Base-by-base conservation (phyloP, 2,797 vertebrate genomes). In the Argya squamiceps region DNA sequence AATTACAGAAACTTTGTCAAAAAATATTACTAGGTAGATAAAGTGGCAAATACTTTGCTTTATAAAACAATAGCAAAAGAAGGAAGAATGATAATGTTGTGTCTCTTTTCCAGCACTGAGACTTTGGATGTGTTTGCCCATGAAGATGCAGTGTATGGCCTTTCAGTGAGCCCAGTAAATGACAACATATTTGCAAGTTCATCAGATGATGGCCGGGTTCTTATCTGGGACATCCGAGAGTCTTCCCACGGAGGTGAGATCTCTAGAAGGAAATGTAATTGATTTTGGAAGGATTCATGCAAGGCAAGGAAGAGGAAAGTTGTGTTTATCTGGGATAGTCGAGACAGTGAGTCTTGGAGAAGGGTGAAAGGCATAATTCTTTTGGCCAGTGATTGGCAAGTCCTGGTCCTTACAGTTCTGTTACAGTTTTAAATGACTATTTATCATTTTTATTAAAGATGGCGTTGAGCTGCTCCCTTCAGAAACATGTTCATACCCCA, bases 171-270 rank as follows among this genome's bases (percentile, higher is more conserved):
- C 96, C 99, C 99, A 3, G 99, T 99, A 79, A 99, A 99, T 67
- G 99, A 99, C 97, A 99, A 99, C 81, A 99, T 99, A 94, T 99
- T 99, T 59, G 99, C 99, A 95, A 99, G 99, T 93, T 99, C 99
- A 6, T 99, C 99, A 9, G 99, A 99, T 47, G 99, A 99, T 62
- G 99, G 99, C 11, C 98, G 99, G 3, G 99, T 99, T 88, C 99
- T 99, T 30, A 99, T 99, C 41, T 99, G 99, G 99, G 99, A 99
- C 97, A 99, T 99, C 50, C 98, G 99, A 47, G 99, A 99, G 83
- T 99, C 99, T 34, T 99, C 99, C 3, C 99, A 99, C 46, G 99
- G 99, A 98, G 99, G 99, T 99, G 92, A 86, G 96, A 37, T 36
- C 50, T 80, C 26, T 82, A 36, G 55, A 26, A 52, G 44, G 76